Conservation (phyloP, 2,113 vertebrate species). For the Ameiurus melas region DNA sequence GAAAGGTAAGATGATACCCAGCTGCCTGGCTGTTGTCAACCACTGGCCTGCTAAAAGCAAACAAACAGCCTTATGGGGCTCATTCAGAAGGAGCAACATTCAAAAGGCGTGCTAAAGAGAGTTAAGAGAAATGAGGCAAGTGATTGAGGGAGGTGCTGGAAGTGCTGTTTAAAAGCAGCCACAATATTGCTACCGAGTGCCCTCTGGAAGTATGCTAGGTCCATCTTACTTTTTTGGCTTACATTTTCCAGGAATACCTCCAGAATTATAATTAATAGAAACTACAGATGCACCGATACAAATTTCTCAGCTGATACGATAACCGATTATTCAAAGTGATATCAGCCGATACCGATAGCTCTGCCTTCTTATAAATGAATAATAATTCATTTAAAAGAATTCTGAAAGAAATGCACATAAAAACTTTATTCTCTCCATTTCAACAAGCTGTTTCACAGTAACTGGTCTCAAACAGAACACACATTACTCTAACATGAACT, state of each 20-base stretch:
- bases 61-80: constrained; percentile 8
- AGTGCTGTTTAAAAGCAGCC: neutral
- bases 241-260: neutral
- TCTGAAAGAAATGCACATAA: too few relatives aligned
- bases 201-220: neutral
- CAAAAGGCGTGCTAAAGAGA: neutral
- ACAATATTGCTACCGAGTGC: neutral
- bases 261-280: neutral
- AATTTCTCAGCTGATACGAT: too few relatives aligned
- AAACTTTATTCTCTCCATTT: too few relatives aligned
- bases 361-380: too few relatives aligned
- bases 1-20: constrained; percentile 43
- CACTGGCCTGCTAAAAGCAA: constrained; percentile 9
- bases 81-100: constrained; percentile 23
- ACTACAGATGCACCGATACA: too few relatives aligned
- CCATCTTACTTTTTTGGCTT: neutral
- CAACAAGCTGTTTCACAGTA: too few relatives aligned
- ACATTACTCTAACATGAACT: too few relatives aligned
- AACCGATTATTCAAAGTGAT: too few relatives aligned
- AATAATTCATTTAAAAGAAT: too few relatives aligned
- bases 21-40: neutral
- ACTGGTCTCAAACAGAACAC: too few relatives aligned
- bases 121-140: neutral
- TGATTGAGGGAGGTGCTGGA: neutral
- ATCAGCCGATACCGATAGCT: too few relatives aligned